Evolutionary conservation across 2,113 vertebrate genomes (phyloP).

Genomic region (Prunella himalayana): DNA sequence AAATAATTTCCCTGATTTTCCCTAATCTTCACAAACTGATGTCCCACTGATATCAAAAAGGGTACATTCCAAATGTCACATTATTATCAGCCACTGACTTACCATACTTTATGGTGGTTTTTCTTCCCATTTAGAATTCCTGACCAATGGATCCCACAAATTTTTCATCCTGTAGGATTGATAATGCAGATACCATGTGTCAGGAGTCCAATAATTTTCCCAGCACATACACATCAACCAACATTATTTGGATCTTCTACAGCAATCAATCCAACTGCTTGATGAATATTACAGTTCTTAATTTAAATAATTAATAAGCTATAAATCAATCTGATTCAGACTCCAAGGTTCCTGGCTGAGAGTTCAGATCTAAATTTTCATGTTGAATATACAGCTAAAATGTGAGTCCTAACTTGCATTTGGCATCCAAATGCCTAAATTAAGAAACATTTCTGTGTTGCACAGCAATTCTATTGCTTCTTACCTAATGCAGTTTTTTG

Average conservation of each 20-base stretch:
- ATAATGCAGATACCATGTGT: neutral
- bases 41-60: neutral
- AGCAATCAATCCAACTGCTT: neutral
- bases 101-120: neutral
- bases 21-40: neutral
- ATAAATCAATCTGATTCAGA: neutral
- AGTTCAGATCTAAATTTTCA: neutral
- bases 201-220: neutral
- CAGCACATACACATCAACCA: neutral
- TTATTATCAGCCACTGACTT: neutral
- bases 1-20: neutral
- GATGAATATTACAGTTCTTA: neutral
- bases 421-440: neutral
- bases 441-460: neutral
- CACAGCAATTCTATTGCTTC: neutral
- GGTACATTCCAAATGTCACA: neutral
- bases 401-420: neutral
- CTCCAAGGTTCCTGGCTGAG: neutral
- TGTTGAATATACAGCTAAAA: neutral
- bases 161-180: neutral
- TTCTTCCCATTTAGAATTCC: neutral
- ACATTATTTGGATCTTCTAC: neutral
- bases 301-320: neutral
- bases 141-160: neutral
- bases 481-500: neutral